A percentile compares a stretch with the other conserved stretches of the same genome.
These are phyloP conservation scores for Sebastes wilsoni DNA, from an alignment of 2,797 vertebrate genomes.

Conservation along the genomic window DNA sequence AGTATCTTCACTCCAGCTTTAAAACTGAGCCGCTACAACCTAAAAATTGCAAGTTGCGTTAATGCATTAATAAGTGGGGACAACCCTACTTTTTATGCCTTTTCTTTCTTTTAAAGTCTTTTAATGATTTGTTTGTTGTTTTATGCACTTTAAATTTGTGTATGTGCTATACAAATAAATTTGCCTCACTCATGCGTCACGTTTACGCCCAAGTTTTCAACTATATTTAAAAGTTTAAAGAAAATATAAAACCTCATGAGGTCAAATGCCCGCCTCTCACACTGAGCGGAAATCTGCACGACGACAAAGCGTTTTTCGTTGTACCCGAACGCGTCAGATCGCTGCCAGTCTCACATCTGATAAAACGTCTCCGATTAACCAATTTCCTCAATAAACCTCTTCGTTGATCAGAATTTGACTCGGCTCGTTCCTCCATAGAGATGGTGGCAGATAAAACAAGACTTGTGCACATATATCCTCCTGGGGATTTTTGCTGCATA, in stretches of 20 bases:
- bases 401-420: constrained; percentile 60
- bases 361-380: constrained; percentile 27
- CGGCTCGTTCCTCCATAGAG: constrained; percentile 30
- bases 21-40: too few relatives aligned
- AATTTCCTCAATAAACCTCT: constrained; percentile 17
- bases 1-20: too few relatives aligned
- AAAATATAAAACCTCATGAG: neutral
- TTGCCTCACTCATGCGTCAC: neutral
- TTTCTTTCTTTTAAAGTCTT: neutral
- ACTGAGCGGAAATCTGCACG: neutral
- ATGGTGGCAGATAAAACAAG: constrained; percentile 52
- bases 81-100: neutral
- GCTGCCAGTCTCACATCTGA: constrained; percentile 14
- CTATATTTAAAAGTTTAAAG: neutral
- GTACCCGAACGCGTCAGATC: neutral
- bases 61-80: too few relatives aligned
- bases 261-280: neutral
- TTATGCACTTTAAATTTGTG: neutral
- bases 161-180: too few relatives aligned
- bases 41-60: too few relatives aligned
- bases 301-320: neutral
- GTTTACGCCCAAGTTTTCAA: neutral
- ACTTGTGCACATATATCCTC: constrained; percentile 4
- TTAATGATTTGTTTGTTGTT: neutral
- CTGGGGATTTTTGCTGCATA: constrained; percentile 15